Evolutionary conservation across 2,888 invertebrate genomes (phyloP), one percentile per base, ranked within the genome.

Genomic region (Lasioglossum pauxillum): DNA sequence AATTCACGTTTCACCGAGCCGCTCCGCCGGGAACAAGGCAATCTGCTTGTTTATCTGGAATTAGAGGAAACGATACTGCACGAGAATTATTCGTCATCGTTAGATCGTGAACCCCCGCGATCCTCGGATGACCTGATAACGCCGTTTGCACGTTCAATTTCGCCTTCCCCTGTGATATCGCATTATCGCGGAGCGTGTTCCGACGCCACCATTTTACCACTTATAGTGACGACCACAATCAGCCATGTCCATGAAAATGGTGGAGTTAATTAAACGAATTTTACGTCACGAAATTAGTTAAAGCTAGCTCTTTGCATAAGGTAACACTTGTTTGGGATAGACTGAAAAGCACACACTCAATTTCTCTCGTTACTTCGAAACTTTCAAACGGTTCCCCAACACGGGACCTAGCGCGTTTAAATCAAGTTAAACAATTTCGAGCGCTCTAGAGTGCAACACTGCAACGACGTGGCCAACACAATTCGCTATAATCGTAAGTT

Each of bases 41-140:
- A 67, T 67, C 67, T 10, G 67, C 67, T 38, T 67, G 67, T 67
- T 35, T 35, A 67, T 67, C 67, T 35, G 35, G 67, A 67, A 67
- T 67, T 35, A 67, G 35, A 23, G 67, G 67, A 67, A 67, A 67
- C 67, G 35, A 64, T 64, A 64, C 64, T 2, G 31, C 64, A 5
- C 14, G 31, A 5, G 31, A 27, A 64, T 64, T 64, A 31, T 31
- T 64, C 64, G 64, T 64, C 64, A 64, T 64, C 64, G 64, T 64
- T 64, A 31, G 64, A 64, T 64, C 27, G 14, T 16, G 31, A 16
- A 64, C 16, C 14, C 5, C 14, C 49, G 1, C n/a, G 53, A 57
- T 27, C 14, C 64, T 16, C 64, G 16, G 64, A 31, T 64, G 31
- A 64, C 64, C 64, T 1, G 64, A 64, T 64, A 64, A 64, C 31